Evolutionary conservation across 2,113 vertebrate genomes (phyloP), one percentile per base, ranked within the genome.

Genomic region (Vireo altiloquus): DNA sequence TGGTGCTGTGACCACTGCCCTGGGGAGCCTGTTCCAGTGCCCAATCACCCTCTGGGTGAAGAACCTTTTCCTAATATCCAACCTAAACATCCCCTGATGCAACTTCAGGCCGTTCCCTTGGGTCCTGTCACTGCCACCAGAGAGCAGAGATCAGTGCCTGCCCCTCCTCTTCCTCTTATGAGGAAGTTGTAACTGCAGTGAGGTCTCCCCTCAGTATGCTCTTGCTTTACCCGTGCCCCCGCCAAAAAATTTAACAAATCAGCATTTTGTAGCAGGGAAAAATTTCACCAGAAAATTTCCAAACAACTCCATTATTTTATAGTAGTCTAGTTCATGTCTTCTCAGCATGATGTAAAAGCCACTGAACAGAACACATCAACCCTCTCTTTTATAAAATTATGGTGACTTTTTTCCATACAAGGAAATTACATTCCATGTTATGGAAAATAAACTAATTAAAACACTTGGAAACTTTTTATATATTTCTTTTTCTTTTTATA

Each of bases 391-490:
- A 27, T 60, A 52, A 66, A 91, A 80, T 68, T 23, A 39, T 6
- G 6, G 6, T 0, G 0, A 0, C 2, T 39, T 63, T 74, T 74
- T 53, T 7, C 22, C 22, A 30, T 31, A 15, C 0, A 2, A 30
- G 17, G 39, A 53, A 47, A 68, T 40, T 4, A 15, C 20, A 22
- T 82, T 68, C 53, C 39, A 46, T 27, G 9, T 25, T 47, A 35
- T 69, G 28, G 19, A 75, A 91, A 82, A 81, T 25, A 44, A 5
- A 22, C 5, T 6, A n/a, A 12, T 52, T 64, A 56, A 77, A 90
- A 31, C 8, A 3, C 35, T 7, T 60, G n/a, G 30, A 75, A 91
- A 68, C 11, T 44, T 70, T 46, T 68, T 18, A 4, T 9, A 53
- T 53, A 15, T 76, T 94, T 69, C 10, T 30, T 54, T 87, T 44